phyloP scores from a whole-genome alignment of 2,888 invertebrate genomes.

The Torymus auratus region DNA sequence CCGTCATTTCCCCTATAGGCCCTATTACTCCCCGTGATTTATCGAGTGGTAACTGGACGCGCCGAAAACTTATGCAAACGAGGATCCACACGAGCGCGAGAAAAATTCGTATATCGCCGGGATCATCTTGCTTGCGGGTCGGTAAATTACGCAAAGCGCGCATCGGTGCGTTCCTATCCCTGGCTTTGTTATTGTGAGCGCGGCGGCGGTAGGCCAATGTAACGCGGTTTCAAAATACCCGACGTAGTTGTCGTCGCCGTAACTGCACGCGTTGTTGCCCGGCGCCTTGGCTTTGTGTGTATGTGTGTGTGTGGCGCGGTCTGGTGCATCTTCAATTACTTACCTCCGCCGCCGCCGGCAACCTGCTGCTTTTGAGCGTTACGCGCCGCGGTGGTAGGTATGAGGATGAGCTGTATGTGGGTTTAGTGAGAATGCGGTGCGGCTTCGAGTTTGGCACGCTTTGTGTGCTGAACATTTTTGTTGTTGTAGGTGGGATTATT shows the following conservation, averaged over 20 bases:
- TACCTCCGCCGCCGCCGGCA: neutral
- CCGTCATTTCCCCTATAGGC: neutral
- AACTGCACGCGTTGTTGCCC: neutral
- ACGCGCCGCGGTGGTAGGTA: too few species aligned
- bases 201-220: neutral
- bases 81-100: neutral
- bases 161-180: neutral
- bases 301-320: neutral
- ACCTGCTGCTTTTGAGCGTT: too few species aligned
- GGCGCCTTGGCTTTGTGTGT: neutral
- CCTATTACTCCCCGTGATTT: neutral
- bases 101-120: neutral
- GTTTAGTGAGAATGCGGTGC: too few species aligned
- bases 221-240: constrained; percentile 43
- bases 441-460: too few species aligned
- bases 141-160: constrained; percentile 33
- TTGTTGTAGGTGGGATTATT: too few species aligned
- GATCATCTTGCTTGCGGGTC: neutral
- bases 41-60: neutral
- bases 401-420: too few species aligned
- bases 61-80: constrained; percentile 17
- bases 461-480: too few species aligned
- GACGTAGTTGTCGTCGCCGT: constrained; percentile 1
- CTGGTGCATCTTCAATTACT: constrained; percentile 41
- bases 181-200: neutral